Base-by-base conservation (phyloP, 2,888 invertebrate species). In the Eremobia ochroleuca region DNA sequence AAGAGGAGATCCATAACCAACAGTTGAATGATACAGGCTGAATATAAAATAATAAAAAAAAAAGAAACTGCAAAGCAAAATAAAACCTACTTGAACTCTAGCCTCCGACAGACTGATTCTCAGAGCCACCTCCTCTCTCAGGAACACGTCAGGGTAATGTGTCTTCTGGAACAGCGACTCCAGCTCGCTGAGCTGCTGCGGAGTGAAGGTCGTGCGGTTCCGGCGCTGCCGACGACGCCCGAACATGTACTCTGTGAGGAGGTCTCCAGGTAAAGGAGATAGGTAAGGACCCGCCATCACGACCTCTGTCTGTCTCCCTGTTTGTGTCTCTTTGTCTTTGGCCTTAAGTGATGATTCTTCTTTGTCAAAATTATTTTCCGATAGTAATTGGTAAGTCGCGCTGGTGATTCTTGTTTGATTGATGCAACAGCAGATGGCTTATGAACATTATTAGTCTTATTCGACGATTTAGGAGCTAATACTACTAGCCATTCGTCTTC, bases 81-180 rank as follows among this genome's bases (percentile, higher is more conserved):
- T 49, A 43, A 61, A 70, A 79, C 94, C 77, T 89, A 98, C 98
- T 97, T 99, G 99, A 62, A 99, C 99, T 92, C 99, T 97, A 67
- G 99, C 99, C 96, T 99, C 99, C 3, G 99, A 99, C 13, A 99
- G 97, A 92, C 98, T 99, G 90, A 99, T 99, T 93, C 99, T 97
- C 79, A 99, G 95, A 0, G 99, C 99, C 15, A 99, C 98, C 95
- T 99, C 99, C 94, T 99, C 99, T 88, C 99, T 97, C 76, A 98
- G 95, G 91, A 98, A 98, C 37, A 99, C 99, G 92, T 99, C 99
- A 11, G 99, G 99, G 94, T 99, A 99, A 92, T 99, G 99, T 0
- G 99, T 99, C 95, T 99, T 99, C 94, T 99, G 99, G 95, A 99
- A 99, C 37, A 99, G 97, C 0, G 98, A 98, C 93, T 99, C 99